Evolutionary conservation across 2,113 vertebrate genomes (phyloP).

Genomic region (Aegotheles bennettii): DNA sequence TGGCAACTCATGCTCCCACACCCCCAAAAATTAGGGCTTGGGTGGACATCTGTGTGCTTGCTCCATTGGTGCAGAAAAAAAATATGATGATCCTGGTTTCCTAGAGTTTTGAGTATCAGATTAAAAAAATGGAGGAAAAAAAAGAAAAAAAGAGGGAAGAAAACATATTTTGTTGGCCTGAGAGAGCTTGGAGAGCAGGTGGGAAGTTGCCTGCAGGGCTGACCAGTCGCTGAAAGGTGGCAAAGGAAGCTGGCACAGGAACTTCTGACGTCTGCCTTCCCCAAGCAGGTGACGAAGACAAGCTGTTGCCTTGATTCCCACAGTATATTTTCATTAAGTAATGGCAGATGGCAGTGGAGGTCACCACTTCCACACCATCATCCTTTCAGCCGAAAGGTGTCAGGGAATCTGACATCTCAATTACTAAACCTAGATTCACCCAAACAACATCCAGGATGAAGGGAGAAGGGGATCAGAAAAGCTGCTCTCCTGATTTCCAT

Average conservation of each 20-base stretch:
- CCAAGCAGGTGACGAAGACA: conserved; percentile 24
- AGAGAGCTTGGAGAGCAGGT: not conserved
- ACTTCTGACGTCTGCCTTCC: not conserved
- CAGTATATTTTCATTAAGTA: conserved; percentile 49
- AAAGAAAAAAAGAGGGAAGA: not conserved
- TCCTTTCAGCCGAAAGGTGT: not conserved
- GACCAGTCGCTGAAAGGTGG: not conserved
- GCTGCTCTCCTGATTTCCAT: not conserved
- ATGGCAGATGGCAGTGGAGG: conserved; percentile 49
- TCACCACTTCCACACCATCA: conserved; percentile 18
- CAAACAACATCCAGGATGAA: not conserved
- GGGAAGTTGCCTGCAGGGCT: conserved; percentile 7
- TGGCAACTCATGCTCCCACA: not conserved
- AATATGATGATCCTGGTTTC: not conserved
- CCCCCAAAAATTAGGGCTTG: not conserved
- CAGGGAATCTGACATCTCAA: conserved; percentile 28
- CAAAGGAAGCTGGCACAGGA: conserved; percentile 20
- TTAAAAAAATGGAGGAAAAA: not conserved
- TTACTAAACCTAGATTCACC: not conserved
- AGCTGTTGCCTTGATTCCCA: conserved; percentile 40
- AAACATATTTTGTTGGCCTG: not conserved
- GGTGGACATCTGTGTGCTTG: not conserved
- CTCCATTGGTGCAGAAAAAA: not conserved
- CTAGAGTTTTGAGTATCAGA: not conserved
- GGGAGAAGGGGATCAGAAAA: not conserved